Base-by-base conservation (phyloP, 1,140 invertebrate species). In the Cherax destructor region DNA sequence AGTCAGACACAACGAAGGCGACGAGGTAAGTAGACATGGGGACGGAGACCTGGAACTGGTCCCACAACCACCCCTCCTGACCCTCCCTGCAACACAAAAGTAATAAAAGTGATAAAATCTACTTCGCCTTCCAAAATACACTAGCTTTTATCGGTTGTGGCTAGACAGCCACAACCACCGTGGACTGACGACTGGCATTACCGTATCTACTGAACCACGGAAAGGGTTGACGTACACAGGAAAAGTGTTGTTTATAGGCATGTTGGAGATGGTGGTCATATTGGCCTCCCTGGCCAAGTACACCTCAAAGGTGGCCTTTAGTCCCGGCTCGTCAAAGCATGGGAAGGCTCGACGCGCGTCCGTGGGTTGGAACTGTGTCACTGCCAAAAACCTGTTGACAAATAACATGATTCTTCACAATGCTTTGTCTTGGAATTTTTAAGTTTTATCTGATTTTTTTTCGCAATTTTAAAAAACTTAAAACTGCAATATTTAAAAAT, bases 21-120 rank as follows among this genome's bases (percentile, higher is more conserved):
- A 99, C 94, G 9, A 99, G 94, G 92, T 99, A 99, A 0, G 98
- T 98, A 0, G 98, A 98, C 98, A 99, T 99, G 7, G 95, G 94
- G 0, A 97, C 96, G 0, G 97, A 97, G 83, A 95, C 95, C 1
- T 95, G 80, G 93, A 96, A 98, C 2, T 94, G 95, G 94, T 98
- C 97, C 96, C 97, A 97, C 10, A 96, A 95, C 94, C 97, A 98
- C 72, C 95, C 95, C 11, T 95, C 94, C 59, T 97, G 93, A 41
- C 94, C 95, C 6, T 94, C 93, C 9, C 96, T 96, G 94, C 41
- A 10, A 30, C 18, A 21, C 49, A 83, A n/a, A 11, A 56, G 2
- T 41, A 41, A 41, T 41, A 41, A 41, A 41, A 41, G 30, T 41
- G 30, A 41, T 41, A 41, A 41, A 41, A 41, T 41, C 30, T 41